Percentiles rank a stretch among this genome's conserved stretches.
Conservation (phyloP, 2,888 invertebrate genomes). For the Deroplatys truncata region DNA sequence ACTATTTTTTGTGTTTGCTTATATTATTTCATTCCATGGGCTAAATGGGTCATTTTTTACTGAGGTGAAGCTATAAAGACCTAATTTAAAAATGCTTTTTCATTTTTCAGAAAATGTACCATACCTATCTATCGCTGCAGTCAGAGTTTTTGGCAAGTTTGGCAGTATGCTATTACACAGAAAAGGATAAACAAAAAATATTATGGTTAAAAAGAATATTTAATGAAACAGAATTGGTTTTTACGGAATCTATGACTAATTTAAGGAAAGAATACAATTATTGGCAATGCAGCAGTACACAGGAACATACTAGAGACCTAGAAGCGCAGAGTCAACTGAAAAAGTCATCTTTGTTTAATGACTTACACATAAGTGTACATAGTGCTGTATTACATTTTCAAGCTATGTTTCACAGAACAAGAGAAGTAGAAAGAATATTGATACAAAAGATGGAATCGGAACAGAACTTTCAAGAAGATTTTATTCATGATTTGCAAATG, state of each 20-base stretch:
- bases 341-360: neutral
- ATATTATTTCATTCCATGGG: no score
- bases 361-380: neutral
- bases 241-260: neutral
- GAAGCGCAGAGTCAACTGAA: neutral
- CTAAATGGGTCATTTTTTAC: no score
- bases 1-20: no score
- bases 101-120: neutral
- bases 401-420: neutral
- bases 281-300: neutral
- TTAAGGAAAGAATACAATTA: neutral
- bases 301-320: neutral
- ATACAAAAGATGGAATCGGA: neutral
- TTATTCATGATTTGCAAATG: neutral
- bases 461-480: neutral
- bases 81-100: neutral
- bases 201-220: neutral
- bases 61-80: no score
- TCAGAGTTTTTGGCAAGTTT: neutral
- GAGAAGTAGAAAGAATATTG: neutral
- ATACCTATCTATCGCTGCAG: neutral
- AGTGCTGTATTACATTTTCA: neutral
- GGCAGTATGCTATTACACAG: neutral
- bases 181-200: neutral
- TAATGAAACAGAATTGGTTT: neutral